A percentile compares a stretch with the other conserved stretches of the same genome.
Evolutionary conservation across 1,140 invertebrate species (phyloP).

Genomic region (Ceratoteleas bidentatus): DNA sequence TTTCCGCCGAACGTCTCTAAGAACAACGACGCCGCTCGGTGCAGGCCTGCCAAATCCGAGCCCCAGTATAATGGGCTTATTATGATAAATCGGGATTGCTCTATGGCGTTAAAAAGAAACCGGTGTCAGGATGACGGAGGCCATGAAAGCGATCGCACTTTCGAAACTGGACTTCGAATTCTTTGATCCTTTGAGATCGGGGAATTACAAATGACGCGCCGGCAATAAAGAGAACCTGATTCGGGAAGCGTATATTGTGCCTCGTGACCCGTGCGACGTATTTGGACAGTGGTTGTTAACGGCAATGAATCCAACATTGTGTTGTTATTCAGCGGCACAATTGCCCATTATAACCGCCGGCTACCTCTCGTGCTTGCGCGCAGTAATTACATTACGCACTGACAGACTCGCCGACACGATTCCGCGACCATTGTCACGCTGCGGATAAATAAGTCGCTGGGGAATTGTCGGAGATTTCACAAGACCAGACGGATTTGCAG

Average conservation of each 20-base stretch:
- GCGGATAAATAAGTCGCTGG: slow-evolving; percentile 60
- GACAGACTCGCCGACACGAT: slow-evolving; percentile 58
- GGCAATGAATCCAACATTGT: slow-evolving; percentile 77
- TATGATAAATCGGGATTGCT: slow-evolving; percentile 64
- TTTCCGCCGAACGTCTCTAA: background rate
- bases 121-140: slow-evolving; percentile 62
- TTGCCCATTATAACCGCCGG: slow-evolving; percentile 75
- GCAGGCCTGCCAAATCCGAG: slow-evolving; percentile 55
- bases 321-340: slow-evolving; percentile 75
- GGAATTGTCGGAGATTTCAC: slow-evolving; percentile 31
- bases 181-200: slow-evolving; percentile 62
- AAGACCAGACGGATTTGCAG: no score
- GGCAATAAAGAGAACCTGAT: slow-evolving; percentile 76
- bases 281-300: slow-evolving; percentile 78
- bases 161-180: slow-evolving; percentile 62
- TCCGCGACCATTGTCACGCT: slow-evolving; percentile 56
- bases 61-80: slow-evolving; percentile 61
- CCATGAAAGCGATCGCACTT: slow-evolving; percentile 61
- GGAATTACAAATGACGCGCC: slow-evolving; percentile 72
- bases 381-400: slow-evolving; percentile 76
- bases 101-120: slow-evolving; percentile 59
- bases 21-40: slow-evolving; percentile 42
- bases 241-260: slow-evolving; percentile 73
- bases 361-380: slow-evolving; percentile 74
- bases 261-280: slow-evolving; percentile 72